Evolutionary conservation across 64 coral and sea anemone genomes (phyloP).

Genomic region (Acropora tenuis): DNA sequence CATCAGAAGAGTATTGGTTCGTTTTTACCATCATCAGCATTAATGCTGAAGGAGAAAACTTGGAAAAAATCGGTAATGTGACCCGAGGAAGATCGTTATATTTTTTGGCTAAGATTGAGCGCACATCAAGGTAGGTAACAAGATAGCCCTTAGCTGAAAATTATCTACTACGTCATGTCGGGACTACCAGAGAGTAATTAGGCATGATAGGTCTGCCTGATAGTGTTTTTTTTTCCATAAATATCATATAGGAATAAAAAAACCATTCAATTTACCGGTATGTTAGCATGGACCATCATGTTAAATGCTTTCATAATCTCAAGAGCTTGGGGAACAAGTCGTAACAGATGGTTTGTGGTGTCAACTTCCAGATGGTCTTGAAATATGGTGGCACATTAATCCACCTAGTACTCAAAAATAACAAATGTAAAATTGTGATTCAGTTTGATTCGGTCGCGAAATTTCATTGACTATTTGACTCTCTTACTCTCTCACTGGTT

Average conservation of each 20-base stretch:
- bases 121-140: constrained; percentile 15
- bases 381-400: neutral
- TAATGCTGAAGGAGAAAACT: constrained; percentile 29
- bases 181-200: too few species aligned
- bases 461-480: too few species aligned
- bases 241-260: too few species aligned
- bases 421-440: too few species aligned
- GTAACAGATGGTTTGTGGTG: constrained; percentile 23
- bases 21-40: constrained; percentile 24
- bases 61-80: constrained; percentile 14
- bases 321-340: neutral
- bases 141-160: neutral
- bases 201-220: too few species aligned
- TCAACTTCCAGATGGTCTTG: constrained; percentile 11
- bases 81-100: constrained; percentile 20
- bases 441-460: too few species aligned
- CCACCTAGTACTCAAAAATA: neutral
- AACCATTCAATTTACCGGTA: too few species aligned
- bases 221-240: too few species aligned
- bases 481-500: too few species aligned
- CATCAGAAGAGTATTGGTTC: constrained; percentile 28
- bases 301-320: too few species aligned
- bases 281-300: too few species aligned
- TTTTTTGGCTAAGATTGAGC: constrained; percentile 24
- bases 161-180: too few species aligned